Conservation (phyloP, 2,797 vertebrate genomes). For the Carcharodon carcharias region DNA sequence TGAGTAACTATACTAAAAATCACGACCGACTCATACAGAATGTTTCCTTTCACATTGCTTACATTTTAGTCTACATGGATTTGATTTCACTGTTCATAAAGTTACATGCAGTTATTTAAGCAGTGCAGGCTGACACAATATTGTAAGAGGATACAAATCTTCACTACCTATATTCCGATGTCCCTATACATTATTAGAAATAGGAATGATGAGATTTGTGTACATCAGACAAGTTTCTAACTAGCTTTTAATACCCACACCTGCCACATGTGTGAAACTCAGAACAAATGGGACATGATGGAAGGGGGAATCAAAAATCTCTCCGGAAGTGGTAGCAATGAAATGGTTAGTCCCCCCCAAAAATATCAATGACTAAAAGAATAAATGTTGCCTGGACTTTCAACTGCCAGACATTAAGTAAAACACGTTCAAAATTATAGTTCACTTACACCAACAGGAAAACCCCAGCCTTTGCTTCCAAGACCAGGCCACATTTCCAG, state of each 20-base stretch:
- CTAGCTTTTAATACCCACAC: not conserved
- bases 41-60: not conserved
- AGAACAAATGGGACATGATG: not conserved
- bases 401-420: not conserved
- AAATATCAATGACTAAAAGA: not conserved
- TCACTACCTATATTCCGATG: not conserved
- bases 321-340: not conserved
- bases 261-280: not conserved
- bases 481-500: not conserved
- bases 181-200: not conserved
- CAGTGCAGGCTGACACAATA: not conserved
- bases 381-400: not conserved
- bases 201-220: not conserved
- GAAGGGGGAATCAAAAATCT: not conserved
- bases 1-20: not conserved
- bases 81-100: not conserved
- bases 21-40: not conserved
- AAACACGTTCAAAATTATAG: not conserved
- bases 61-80: not conserved
- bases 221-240: not conserved
- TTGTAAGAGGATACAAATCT: not conserved
- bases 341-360: not conserved
- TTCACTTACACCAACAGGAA: not conserved
- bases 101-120: not conserved
- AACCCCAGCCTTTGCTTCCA: not conserved